Conservation (phyloP, 2,113 vertebrate genomes). For the Pollimyrus isidori region DNA sequence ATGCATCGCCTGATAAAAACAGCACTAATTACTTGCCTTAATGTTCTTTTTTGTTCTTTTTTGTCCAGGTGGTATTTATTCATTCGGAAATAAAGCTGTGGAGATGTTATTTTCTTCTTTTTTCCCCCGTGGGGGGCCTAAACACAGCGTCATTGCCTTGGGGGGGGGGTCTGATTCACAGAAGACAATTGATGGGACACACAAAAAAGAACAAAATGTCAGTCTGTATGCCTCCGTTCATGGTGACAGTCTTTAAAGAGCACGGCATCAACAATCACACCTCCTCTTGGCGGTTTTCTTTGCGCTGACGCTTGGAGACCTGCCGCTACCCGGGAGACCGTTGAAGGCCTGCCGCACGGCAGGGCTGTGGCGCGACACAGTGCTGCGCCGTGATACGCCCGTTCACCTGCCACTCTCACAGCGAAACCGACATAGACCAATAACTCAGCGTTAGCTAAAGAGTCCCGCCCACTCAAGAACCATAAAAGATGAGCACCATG, state of each 20-base stretch:
- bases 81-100: not conserved
- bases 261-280: not conserved
- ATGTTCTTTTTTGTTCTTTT: not conserved
- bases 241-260: not conserved
- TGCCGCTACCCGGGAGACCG: not conserved
- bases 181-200: not conserved
- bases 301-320: not conserved
- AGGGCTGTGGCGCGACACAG: not conserved
- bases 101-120: not conserved
- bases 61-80: not conserved
- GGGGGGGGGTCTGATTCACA: not conserved
- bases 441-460: not conserved
- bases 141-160: not conserved
- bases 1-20: not conserved
- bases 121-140: not conserved
- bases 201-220: not conserved
- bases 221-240: not conserved
- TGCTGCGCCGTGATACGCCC: not conserved
- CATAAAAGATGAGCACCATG: not conserved
- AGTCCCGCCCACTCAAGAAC: not conserved
- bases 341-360: not conserved
- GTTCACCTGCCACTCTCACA: not conserved
- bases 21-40: not conserved
- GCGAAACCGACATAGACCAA: not conserved
- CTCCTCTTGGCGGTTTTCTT: not conserved